Base-by-base conservation (phyloP, 2,888 invertebrate species). In the Agriopis leucophaearia region DNA sequence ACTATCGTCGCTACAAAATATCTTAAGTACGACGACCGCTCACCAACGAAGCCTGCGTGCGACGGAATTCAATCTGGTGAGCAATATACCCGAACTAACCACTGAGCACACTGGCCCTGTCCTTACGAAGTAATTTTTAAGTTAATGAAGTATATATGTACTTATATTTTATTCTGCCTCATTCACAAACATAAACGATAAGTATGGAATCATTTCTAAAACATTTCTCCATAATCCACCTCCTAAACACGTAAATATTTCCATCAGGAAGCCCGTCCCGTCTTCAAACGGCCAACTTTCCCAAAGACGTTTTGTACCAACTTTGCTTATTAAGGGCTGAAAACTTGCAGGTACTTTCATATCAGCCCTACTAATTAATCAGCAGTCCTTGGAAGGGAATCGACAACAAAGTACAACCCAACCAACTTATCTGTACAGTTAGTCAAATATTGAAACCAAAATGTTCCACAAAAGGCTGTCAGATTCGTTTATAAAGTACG, bases 361-460 rank as follows among this genome's bases (percentile, higher is more conserved):
- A 91, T 88, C 84, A 88, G 81, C 83, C 86, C 83, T 86, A 83
- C 89, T 92, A 92, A 92, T 93, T 92, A 92, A 90, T 92, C 88
- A 90, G 87, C 80, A 82, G 82, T 40, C 55, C 60, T 66, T 52
- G 38, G 57, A 51, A 66, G 80, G 74, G 79, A 87, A 89, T 86
- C 84, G 82, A 89, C 85, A 88, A 89, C 90, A 89, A 88, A 89
- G 88, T 55, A 55, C 18, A 13, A n/a, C 4, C 8, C 8, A 12
- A 44, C 55, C 54, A 27, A 55, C 8, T 42, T 18, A 13, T 18
- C 12, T 16, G 12, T 8, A 13, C 55, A 55, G 5, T 13, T 9
- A 13, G 55, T 27, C 12, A 42, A 27, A 13, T 7, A 4, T n/a
- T 4, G 9, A 8, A 18, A 42, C 40, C 15, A 40, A 51, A 12